phyloP scores from a whole-genome alignment of 2,888 invertebrate species.

The Mayetiola destructor region DNA sequence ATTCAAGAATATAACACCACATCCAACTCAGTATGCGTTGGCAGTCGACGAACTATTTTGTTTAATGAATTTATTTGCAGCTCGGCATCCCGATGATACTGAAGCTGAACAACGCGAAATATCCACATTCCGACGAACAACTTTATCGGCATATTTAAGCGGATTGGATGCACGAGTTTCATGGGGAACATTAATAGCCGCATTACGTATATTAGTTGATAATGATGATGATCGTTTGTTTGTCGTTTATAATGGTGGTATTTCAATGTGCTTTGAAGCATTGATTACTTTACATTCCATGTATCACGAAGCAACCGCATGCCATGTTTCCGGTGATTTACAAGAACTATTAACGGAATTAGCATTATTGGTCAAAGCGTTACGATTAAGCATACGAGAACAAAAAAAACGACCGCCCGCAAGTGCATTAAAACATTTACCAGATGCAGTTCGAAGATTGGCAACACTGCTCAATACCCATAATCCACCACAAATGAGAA shows the following conservation, averaged over 20 bases:
- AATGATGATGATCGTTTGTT: conserved; percentile 77
- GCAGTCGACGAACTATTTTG: conserved; percentile 80
- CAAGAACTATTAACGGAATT: conserved; percentile 69
- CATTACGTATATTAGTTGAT: conserved; percentile 76
- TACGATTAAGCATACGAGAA: conserved; percentile 40
- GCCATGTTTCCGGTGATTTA: conserved; percentile 70
- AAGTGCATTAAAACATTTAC: conserved; percentile 60
- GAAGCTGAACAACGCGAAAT: conserved; percentile 69
- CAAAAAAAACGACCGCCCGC: conserved; percentile 30
- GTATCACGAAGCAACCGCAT: conserved; percentile 86
- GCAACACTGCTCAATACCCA: conserved; percentile 79
- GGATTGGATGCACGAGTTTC: conserved; percentile 79
- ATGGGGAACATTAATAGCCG: conserved; percentile 87
- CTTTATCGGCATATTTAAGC: conserved; percentile 76
- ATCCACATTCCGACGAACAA: conserved; percentile 69
- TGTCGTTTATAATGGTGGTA: conserved; percentile 79
- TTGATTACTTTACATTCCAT: conserved; percentile 83
- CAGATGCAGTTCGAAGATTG: conserved; percentile 72
- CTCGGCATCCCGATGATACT: conserved; percentile 62
- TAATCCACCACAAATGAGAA: conserved; percentile 71
- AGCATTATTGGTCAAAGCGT: conserved; percentile 54
- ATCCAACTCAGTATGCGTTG: conserved; percentile 80
- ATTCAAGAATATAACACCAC: conserved; percentile 91
- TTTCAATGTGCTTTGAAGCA: conserved; percentile 55
- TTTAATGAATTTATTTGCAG: conserved; percentile 75